Percentiles rank a stretch among this genome's conserved stretches.
These are phyloP conservation scores for Lochmaea capreae DNA, from an alignment of 2,888 invertebrate species.

Conservation along the genomic window DNA sequence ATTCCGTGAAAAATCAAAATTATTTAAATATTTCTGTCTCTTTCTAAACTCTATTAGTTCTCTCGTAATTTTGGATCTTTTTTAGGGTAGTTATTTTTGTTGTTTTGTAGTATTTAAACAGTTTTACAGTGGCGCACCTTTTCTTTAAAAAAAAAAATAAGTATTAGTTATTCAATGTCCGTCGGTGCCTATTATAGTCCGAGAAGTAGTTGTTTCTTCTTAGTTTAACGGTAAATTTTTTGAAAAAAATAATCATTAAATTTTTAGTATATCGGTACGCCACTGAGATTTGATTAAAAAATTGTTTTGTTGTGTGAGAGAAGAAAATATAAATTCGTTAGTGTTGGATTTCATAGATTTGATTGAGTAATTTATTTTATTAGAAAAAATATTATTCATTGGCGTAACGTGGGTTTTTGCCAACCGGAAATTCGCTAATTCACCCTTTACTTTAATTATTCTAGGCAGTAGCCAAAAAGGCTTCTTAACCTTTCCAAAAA, in stretches of 20 bases:
- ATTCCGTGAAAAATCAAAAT: neutral
- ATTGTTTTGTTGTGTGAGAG: neutral
- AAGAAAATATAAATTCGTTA: neutral
- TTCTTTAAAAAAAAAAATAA: neutral
- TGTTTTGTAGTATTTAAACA: neutral
- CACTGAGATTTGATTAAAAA: neutral
- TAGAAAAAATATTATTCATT: neutral
- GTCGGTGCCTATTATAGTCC: no score
- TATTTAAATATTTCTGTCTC: neutral
- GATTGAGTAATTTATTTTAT: neutral
- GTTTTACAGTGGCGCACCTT: neutral
- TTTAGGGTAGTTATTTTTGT: neutral
- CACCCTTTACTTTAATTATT: no score
- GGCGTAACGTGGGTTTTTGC: no score
- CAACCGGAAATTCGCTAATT: no score
- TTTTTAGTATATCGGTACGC: neutral
- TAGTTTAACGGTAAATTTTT: no score
- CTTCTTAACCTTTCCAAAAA: no score
- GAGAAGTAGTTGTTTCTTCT: no score
- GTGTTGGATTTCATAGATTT: neutral
- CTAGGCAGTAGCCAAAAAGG: no score
- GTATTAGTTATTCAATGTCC: no score
- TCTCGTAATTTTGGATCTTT: conserved; percentile 1
- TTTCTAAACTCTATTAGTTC: neutral
- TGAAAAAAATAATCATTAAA: no score